Conservation (phyloP, 2,113 vertebrate species). For the Tursiops truncatus region DNA sequence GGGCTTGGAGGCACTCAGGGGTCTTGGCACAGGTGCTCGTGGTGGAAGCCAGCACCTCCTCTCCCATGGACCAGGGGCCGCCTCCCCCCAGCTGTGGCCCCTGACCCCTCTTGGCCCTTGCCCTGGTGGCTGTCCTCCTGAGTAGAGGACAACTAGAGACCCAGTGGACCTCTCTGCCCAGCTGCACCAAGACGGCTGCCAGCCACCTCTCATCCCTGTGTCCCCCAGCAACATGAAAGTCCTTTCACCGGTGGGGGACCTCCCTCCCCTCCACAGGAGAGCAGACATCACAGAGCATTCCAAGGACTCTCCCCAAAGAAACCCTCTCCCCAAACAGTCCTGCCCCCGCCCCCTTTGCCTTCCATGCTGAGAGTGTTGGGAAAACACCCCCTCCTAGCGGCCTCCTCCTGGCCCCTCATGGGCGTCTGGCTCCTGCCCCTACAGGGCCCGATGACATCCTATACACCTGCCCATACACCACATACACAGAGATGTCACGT, state of each 20-base stretch:
- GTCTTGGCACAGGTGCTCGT: too few species aligned
- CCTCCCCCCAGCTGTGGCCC: background rate
- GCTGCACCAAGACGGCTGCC: background rate
- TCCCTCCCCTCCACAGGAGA: background rate
- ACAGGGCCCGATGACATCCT: background rate
- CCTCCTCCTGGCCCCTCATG: background rate
- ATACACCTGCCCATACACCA: background rate
- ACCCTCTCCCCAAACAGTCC: background rate
- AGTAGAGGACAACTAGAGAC: background rate
- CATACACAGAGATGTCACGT: accelerated
- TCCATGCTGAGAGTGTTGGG: background rate
- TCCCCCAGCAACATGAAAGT: background rate
- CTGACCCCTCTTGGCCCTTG: background rate
- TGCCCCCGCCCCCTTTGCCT: too few species aligned
- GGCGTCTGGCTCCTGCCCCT: background rate
- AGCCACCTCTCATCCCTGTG: background rate
- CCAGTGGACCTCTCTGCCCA: background rate
- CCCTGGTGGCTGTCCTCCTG: background rate
- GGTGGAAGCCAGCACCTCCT: background rate
- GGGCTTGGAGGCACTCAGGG: too few species aligned
- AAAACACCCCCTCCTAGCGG: background rate
- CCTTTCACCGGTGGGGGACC: background rate
- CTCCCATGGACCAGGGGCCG: background rate
- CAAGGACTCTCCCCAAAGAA: background rate
- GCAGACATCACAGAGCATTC: background rate